Evolutionary conservation across 2,113 vertebrate species (phyloP).

Genomic region (Strigops habroptila): DNA sequence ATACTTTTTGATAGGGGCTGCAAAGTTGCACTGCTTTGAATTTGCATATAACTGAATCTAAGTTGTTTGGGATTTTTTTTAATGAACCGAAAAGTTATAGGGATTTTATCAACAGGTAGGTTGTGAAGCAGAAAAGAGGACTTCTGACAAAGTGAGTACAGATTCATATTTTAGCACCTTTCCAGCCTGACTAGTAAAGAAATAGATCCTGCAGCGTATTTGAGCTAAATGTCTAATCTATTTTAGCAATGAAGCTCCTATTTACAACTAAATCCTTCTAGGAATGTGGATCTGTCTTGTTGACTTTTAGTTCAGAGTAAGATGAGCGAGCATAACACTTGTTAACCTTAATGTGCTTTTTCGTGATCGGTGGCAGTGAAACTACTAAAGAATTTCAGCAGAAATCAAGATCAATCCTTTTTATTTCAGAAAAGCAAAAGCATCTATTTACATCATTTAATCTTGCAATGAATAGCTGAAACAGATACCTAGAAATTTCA

Average conservation of each 20-base stretch:
- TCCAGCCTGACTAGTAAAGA: neutral
- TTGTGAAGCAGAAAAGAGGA: neutral
- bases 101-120: neutral
- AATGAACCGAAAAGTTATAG: neutral
- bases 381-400: neutral
- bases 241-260: neutral
- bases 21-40: neutral
- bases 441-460: neutral
- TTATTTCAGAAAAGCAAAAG: neutral
- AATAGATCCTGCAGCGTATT: neutral
- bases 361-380: neutral
- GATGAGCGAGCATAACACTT: neutral
- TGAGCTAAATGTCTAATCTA: neutral
- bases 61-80: neutral
- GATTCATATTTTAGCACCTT: neutral
- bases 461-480: neutral
- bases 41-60: neutral
- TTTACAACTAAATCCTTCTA: neutral
- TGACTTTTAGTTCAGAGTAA: neutral
- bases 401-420: neutral
- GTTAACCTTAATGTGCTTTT: neutral
- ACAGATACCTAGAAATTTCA: neutral
- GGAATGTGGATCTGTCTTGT: neutral
- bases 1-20: neutral
- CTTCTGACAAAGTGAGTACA: neutral